Base-by-base conservation (phyloP, 2,888 invertebrate species). In the Meteorus cinctellus region DNA sequence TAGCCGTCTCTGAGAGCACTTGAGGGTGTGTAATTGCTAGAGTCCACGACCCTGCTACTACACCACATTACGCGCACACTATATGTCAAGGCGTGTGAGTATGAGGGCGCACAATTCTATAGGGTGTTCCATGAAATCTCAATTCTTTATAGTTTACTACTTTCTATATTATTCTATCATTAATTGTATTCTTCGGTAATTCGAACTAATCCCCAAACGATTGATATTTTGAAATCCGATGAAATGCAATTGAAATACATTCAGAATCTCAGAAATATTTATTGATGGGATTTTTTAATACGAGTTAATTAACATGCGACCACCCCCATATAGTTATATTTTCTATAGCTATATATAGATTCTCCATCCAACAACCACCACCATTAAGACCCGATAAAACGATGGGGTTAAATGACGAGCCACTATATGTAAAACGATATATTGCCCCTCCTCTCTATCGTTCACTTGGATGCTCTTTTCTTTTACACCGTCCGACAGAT, bases 21-120 rank as follows among this genome's bases (percentile, higher is more conserved):
- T 81, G 87, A 89, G 86, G 87, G 86, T 84, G 85, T 88, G 89
- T 89, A 89, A 89, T 89, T 89, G 88, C 89, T 88, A 86, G 87
- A 87, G 89, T 88, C 87, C 86, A 87, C 88, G 85, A 87, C 86
- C 88, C 88, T 82, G 85, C 85, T 84, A 86, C 85, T 86, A 86
- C 83, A 87, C 84, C 85, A 83, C 86, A 87, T 87, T 87, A 86
- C 84, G 84, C 82, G 55, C 70, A 63, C 59, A 85, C 81, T 84
- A 81, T 83, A 81, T 68, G n/a, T 68, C 82, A 80, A 84, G 83
- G 83, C 84, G 84, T 84, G 75, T 70, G 63, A 71, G 70, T 71
- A 55, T 24, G 71, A 72, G 71, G 73, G 75, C 70, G 79, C 76
- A 78, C 72, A 80, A 82, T 84, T 82, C 79, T 86, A 87, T 84